Conservation (phyloP, 2,888 invertebrate genomes). For the Alsophila aescularia region DNA sequence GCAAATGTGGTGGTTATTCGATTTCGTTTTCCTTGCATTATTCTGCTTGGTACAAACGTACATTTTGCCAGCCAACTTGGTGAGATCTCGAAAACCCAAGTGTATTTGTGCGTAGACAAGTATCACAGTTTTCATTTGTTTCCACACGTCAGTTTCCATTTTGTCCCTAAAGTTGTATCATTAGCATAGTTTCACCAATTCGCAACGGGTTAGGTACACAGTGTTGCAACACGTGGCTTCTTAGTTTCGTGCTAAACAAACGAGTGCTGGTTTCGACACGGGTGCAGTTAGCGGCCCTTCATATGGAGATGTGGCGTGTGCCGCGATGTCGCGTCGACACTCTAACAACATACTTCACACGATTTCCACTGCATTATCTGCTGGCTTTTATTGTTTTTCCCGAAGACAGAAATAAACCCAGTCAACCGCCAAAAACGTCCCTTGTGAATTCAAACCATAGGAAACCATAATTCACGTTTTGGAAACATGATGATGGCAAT, state of each 20-base stretch:
- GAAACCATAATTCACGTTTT: slow-evolving; percentile 4
- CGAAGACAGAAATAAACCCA: slow-evolving; percentile 1
- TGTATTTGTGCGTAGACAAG: background rate
- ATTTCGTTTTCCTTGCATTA: slow-evolving; percentile 3
- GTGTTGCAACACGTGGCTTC: slow-evolving; percentile 63
- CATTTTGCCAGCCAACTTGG: background rate
- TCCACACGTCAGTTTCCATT: slow-evolving; percentile 42
- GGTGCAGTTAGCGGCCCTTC: slow-evolving; percentile 72
- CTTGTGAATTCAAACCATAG: background rate
- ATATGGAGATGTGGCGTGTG: slow-evolving; percentile 59
- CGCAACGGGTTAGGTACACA: slow-evolving; percentile 58
- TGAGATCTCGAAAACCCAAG: background rate
- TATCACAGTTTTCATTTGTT: slow-evolving; percentile 12
- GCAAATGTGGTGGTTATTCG: background rate
- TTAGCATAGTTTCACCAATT: slow-evolving; percentile 73
- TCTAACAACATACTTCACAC: slow-evolving; percentile 61
- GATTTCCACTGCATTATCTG: slow-evolving; percentile 59
- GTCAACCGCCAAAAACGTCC: background rate
- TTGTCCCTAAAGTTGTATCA: slow-evolving; percentile 45
- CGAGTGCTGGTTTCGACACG: slow-evolving; percentile 67
- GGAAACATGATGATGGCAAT: slow-evolving; percentile 2
- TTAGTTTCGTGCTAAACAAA: slow-evolving; percentile 75
- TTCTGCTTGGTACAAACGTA: background rate
- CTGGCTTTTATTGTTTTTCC: slow-evolving; percentile 18
- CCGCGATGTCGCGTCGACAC: slow-evolving; percentile 30